phyloP scores from a whole-genome alignment of 2,113 vertebrate genomes.

The Podarcis cretensis region DNA sequence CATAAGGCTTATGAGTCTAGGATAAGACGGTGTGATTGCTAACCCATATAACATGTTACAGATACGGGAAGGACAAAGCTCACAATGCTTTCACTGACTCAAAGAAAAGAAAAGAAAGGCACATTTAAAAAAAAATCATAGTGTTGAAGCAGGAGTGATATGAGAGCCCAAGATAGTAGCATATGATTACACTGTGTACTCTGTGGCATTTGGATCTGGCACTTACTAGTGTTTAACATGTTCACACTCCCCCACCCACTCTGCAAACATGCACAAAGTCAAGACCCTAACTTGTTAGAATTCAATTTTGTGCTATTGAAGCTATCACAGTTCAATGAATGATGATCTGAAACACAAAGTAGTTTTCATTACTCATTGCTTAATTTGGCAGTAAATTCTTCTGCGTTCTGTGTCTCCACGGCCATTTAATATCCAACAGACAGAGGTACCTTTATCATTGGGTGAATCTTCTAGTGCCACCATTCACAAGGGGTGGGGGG shows the following conservation, averaged over 20 bases:
- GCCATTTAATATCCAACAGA: constrained; percentile 71
- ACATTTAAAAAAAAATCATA: not conserved
- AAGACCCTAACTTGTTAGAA: constrained; percentile 74
- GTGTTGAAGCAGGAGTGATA: not conserved
- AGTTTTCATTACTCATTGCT: constrained; percentile 80
- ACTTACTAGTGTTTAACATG: constrained; percentile 38
- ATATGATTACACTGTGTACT: constrained; percentile 1
- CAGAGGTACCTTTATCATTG: constrained; percentile 56
- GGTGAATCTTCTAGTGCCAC: constrained; percentile 31
- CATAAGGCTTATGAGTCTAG: not conserved
- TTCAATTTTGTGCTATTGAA: constrained; percentile 73
- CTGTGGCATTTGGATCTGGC: constrained; percentile 31
- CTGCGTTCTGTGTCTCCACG: constrained; percentile 65
- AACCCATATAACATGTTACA: not conserved
- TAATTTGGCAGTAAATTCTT: constrained; percentile 82
- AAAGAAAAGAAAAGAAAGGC: no score
- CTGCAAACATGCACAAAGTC: constrained; percentile 64
- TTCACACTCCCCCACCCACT: constrained; percentile 49
- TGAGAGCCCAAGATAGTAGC: not conserved
- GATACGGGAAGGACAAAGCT: not conserved
- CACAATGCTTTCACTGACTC: constrained; percentile 10
- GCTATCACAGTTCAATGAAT: constrained; percentile 78
- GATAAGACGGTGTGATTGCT: not conserved
- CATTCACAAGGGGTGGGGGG: not conserved
- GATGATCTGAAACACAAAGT: constrained; percentile 73